Percentiles rank a stretch among this genome's conserved stretches.
phyloP scores from a whole-genome alignment of 1,140 invertebrate species.

The Pantala flavescens region DNA sequence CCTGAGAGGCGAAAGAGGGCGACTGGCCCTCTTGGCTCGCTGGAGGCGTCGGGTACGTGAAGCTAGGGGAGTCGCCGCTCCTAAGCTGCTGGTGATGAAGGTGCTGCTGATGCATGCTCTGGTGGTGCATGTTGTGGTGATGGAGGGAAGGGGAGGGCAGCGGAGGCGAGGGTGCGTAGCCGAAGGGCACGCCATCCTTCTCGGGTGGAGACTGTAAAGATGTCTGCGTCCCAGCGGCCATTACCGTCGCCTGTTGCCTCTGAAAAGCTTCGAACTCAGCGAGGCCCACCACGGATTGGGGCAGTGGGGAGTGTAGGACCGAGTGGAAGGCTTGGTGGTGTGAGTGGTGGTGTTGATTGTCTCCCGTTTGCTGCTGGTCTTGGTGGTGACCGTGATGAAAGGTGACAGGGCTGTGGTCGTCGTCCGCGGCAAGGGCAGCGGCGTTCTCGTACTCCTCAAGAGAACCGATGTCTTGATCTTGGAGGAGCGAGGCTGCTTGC shows the following conservation, averaged over 20 bases:
- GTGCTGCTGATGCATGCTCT: constrained; percentile 51
- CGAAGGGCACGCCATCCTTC: neutral
- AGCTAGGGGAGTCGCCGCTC: constrained; percentile 29
- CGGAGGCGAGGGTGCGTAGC: constrained; percentile 40
- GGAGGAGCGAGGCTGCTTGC: constrained; percentile 43
- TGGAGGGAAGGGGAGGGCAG: constrained; percentile 52
- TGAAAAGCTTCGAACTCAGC: constrained; percentile 68
- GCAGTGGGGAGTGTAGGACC: constrained; percentile 59
- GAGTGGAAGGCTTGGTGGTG: constrained; percentile 55
- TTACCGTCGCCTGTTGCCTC: constrained; percentile 17
- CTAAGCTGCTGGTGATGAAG: constrained; percentile 50
- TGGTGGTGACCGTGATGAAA: neutral
- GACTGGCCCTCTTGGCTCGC: constrained; percentile 69
- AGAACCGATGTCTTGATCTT: constrained; percentile 53
- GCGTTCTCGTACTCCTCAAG: constrained; percentile 47
- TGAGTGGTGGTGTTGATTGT: constrained; percentile 41
- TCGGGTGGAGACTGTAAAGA: neutral
- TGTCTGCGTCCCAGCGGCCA: neutral
- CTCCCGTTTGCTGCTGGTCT: constrained; percentile 15
- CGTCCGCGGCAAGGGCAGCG: constrained; percentile 22
- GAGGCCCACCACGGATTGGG: constrained; percentile 48
- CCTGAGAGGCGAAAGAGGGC: constrained; percentile 39
- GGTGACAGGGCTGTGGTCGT: neutral
- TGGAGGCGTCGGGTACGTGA: constrained; percentile 71
- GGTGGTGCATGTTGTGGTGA: constrained; percentile 44